A percentile compares a stretch with the other conserved stretches of the same genome.
These are phyloP conservation scores for Calameuta pallipes DNA, from an alignment of 2,888 invertebrate species.

Conservation along the genomic window DNA sequence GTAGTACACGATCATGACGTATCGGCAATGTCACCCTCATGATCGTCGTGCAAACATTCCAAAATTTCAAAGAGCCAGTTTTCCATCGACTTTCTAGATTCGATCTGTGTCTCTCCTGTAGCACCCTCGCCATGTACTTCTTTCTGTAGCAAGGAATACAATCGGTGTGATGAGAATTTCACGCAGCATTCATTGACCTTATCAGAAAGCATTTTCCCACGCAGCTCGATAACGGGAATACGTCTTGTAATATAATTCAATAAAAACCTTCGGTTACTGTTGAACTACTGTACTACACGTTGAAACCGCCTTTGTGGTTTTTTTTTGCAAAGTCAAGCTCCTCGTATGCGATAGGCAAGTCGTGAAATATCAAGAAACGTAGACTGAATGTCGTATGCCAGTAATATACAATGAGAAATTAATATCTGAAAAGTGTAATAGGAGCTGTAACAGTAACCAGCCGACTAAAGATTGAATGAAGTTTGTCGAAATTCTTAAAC, in stretches of 20 bases:
- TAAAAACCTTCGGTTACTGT: neutral
- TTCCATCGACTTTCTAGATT: neutral
- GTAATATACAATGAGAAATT: neutral
- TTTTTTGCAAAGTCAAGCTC: neutral
- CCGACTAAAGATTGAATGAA: neutral
- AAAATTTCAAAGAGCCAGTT: slow-evolving; percentile 17
- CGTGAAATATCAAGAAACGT: neutral
- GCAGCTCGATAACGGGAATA: neutral
- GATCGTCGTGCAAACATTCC: slow-evolving; percentile 24
- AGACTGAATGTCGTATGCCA: neutral
- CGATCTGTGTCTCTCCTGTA: neutral
- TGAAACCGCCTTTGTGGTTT: neutral
- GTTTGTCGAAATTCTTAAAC: neutral
- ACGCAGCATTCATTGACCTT: slow-evolving; percentile 1
- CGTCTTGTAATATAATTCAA: neutral
- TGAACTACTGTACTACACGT: neutral
- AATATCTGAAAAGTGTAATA: neutral
- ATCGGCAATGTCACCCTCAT: slow-evolving; percentile 1
- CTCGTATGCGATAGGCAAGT: neutral
- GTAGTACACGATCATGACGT: neutral
- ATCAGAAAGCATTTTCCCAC: neutral
- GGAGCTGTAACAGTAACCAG: neutral
- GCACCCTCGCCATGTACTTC: slow-evolving; percentile 21
- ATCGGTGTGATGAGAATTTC: slow-evolving; percentile 6
- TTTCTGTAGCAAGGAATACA: slow-evolving; percentile 9